Percentiles rank a stretch among this genome's conserved stretches.
Conservation (phyloP, 2,888 invertebrate genomes). For the Phortica okadai region DNA sequence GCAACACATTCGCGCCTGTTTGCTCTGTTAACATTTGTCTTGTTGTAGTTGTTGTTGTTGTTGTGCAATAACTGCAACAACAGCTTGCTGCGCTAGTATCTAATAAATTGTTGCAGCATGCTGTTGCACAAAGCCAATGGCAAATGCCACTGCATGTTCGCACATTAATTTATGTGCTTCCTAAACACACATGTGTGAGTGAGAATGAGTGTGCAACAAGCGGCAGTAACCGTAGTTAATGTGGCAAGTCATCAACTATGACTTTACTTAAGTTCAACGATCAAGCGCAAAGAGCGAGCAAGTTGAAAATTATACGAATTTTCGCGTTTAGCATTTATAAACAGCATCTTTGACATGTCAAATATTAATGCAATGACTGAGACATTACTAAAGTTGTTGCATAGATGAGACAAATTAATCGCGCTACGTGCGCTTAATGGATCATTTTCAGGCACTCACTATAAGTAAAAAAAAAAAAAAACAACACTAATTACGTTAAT, state of each 20-base stretch:
- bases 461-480: background rate
- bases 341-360: too few species aligned
- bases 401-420: background rate
- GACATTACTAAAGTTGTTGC: background rate
- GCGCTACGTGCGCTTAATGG: background rate
- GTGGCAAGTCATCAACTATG: too few species aligned
- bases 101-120: background rate
- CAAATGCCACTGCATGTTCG: background rate
- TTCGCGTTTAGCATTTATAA: too few species aligned
- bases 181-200: background rate
- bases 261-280: too few species aligned
- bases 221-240: background rate
- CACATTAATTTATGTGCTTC: conserved; percentile 14
- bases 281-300: too few species aligned
- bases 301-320: too few species aligned
- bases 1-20: too few species aligned
- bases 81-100: background rate
- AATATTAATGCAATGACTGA: background rate
- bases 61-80: too few species aligned
- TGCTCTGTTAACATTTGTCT: too few species aligned
- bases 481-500: conserved; percentile 58
- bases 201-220: background rate
- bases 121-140: background rate
- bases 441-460: background rate
- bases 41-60: too few species aligned